These are phyloP conservation scores for Otolemur crassicaudatus DNA, from an alignment of 2,797 vertebrate genomes.

Conservation along the genomic window DNA sequence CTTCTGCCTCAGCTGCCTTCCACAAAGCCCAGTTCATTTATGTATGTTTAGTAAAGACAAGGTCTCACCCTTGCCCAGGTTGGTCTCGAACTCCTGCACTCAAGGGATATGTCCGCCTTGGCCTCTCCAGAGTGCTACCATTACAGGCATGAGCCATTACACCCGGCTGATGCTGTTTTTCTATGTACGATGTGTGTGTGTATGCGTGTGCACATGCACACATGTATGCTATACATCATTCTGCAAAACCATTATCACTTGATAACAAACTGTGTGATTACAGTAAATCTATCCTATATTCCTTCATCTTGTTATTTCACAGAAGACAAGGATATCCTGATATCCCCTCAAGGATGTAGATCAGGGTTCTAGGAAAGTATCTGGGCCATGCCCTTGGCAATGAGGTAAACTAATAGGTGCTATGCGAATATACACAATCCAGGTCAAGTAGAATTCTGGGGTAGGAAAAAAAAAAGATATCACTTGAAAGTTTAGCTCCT, in stretches of 20 bases:
- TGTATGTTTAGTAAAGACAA: no score
- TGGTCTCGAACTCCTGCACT: no score
- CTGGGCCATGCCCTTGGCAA: background rate
- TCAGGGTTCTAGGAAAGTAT: background rate
- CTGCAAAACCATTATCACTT: background rate
- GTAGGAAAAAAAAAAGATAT: background rate
- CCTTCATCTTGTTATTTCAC: background rate
- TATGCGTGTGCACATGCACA: no score
- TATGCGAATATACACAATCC: background rate
- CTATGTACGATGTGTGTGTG: background rate
- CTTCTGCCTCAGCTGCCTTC: no score
- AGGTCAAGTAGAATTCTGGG: background rate
- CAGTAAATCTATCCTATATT: background rate
- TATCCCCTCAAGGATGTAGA: background rate
- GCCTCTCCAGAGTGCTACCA: no score
- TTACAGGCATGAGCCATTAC: no score
- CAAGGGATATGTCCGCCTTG: no score
- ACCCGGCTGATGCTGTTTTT: no score
- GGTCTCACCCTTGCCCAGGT: no score
- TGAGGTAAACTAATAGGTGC: background rate
- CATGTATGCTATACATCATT: background rate
- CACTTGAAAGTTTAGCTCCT: conserved; percentile 22
- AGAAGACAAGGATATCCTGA: background rate
- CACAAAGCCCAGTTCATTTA: no score
- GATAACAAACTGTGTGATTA: background rate